Conservation (phyloP, 2,888 invertebrate genomes). For the Hetaerina titia region DNA sequence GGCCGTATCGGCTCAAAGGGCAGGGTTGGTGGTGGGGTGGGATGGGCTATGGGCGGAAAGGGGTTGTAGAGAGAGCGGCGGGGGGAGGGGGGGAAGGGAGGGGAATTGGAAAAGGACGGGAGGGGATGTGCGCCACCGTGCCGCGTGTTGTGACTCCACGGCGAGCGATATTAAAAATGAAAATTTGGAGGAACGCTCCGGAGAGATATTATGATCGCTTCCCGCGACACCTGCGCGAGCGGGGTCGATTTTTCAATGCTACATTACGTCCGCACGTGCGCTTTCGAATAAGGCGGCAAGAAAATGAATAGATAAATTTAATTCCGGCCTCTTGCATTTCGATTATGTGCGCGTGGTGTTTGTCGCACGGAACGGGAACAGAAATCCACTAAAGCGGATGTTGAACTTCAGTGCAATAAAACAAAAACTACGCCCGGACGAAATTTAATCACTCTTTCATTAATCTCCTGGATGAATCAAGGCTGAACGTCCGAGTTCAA, state of each 20-base stretch:
- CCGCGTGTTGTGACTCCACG: neutral
- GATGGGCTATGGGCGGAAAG: neutral
- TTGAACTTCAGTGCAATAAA: neutral
- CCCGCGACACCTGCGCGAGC: neutral
- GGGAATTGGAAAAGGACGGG: neutral
- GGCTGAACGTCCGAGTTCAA: no score
- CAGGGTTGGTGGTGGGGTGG: neutral
- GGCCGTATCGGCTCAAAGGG: neutral
- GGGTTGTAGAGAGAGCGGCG: neutral
- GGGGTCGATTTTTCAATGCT: slow-evolving; percentile 6
- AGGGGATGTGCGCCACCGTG: neutral
- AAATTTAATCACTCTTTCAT: no score
- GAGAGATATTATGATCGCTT: neutral
- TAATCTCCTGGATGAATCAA: no score
- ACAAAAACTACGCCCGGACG: no score
- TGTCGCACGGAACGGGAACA: neutral
- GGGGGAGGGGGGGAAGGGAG: neutral
- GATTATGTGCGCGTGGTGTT: neutral
- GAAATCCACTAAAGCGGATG: neutral
- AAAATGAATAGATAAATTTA: neutral
- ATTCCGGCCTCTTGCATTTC: neutral
- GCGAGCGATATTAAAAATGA: slow-evolving; percentile 13
- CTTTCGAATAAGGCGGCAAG: neutral
- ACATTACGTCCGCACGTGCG: neutral
- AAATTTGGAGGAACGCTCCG: neutral